Evolutionary conservation across 2,888 invertebrate genomes (phyloP).

Genomic region (Eucera pruinosa): DNA sequence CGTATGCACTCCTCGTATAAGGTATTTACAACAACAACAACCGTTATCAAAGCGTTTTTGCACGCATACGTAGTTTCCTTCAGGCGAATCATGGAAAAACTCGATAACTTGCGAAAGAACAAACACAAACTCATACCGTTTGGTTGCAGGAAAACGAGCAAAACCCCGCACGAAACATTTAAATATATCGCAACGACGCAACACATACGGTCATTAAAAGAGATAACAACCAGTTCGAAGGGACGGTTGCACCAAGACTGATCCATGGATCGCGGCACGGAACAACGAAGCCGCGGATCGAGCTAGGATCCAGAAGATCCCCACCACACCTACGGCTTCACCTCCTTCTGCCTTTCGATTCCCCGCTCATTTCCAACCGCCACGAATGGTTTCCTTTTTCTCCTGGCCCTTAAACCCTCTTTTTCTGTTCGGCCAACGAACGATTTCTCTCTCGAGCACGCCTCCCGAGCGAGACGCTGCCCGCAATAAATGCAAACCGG

Average conservation of each 20-base stretch:
- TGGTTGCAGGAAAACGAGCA: neutral
- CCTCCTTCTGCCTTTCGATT: conserved; percentile 64
- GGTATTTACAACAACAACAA: neutral
- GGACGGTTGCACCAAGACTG: conserved; percentile 76
- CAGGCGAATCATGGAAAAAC: neutral
- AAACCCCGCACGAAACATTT: conserved; percentile 8
- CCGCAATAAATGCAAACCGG: conserved; percentile 44
- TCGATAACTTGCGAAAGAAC: neutral
- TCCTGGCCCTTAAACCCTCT: conserved; percentile 53
- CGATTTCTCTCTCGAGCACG: conserved; percentile 43
- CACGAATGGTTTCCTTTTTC: conserved; percentile 55
- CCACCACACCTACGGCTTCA: conserved; percentile 69
- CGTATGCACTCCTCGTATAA: neutral
- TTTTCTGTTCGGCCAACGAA: conserved; percentile 42
- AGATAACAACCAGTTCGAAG: conserved; percentile 58
- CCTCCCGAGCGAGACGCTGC: conserved; percentile 23
- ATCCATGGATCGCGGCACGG: conserved; percentile 70
- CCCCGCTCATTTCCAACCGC: conserved; percentile 60
- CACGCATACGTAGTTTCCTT: neutral
- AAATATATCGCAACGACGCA: neutral
- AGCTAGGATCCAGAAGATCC: conserved; percentile 66
- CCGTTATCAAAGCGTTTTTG: neutral
- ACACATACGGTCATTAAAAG: neutral
- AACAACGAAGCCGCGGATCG: conserved; percentile 64
- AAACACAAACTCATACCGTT: conserved; percentile 3